A percentile compares a stretch with the other conserved stretches of the same genome.
phyloP scores from a whole-genome alignment of 37 sponge, comb jelly and placozoan genomes.

The Chondrilla cf. caribensis region DNA sequence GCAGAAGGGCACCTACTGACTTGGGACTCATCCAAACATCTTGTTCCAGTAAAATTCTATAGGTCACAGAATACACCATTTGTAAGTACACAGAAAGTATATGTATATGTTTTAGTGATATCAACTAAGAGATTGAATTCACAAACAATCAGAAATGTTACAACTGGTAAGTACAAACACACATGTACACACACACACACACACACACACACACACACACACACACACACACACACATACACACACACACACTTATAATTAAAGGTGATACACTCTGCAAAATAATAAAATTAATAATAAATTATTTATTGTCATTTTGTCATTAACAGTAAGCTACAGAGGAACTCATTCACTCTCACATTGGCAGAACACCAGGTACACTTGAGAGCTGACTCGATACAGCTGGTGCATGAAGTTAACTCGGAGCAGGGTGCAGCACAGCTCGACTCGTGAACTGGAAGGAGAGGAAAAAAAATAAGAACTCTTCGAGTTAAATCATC shows the following conservation, averaged over 20 bases:
- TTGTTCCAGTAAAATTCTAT: too few relatives aligned
- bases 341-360: not conserved
- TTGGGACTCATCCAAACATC: too few relatives aligned
- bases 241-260: constrained; percentile 22
- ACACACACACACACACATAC: constrained; percentile 32
- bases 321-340: not conserved
- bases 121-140: too few relatives aligned
- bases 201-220: constrained; percentile 41
- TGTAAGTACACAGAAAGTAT: too few relatives aligned
- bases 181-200: constrained; percentile 35
- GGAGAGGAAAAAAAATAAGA: too few relatives aligned
- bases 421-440: not conserved
- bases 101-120: too few relatives aligned
- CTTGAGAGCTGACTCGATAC: not conserved
- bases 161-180: constrained; percentile 19
- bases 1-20: too few relatives aligned
- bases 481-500: too few relatives aligned
- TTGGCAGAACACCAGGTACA: not conserved
- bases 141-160: constrained; percentile 33
- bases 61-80: too few relatives aligned
- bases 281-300: not conserved
- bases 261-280: not conserved
- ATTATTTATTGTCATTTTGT: too few relatives aligned
- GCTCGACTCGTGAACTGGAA: too few relatives aligned
- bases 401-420: not conserved